Conservation (phyloP, 2,113 vertebrate genomes). For the Fulica atra region DNA sequence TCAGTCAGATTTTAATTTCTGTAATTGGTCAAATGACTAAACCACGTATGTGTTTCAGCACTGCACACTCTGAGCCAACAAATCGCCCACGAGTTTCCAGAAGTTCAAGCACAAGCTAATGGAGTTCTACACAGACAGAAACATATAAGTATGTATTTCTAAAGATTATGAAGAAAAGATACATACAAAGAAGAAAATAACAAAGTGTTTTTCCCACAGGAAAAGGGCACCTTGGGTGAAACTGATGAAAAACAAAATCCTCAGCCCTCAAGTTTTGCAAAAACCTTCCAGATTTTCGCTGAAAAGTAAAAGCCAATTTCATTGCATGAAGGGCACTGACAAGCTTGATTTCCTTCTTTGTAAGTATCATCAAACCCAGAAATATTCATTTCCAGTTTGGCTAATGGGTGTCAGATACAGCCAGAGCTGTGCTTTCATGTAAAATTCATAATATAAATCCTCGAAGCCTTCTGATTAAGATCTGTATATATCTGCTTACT, state of each 20-base stretch:
- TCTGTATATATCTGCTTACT: neutral
- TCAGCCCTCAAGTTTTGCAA: neutral
- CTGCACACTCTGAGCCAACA: neutral
- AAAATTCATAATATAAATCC: constrained; percentile 16
- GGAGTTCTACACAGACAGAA: neutral
- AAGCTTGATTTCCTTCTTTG: neutral
- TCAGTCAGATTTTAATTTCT: neutral
- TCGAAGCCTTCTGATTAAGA: constrained; percentile 7
- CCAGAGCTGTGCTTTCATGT: constrained; percentile 11
- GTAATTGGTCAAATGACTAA: neutral
- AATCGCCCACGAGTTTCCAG: neutral
- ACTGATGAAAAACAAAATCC: neutral
- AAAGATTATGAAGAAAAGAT: neutral
- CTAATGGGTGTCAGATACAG: neutral
- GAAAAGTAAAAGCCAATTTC: constrained; percentile 4
- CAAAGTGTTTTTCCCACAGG: fast-evolving
- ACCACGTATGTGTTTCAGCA: neutral
- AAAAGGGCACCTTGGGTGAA: neutral
- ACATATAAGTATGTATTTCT: neutral
- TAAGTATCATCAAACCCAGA: neutral
- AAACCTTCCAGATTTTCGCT: constrained; percentile 10
- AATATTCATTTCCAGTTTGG: neutral
- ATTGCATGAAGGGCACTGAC: neutral
- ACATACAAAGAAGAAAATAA: neutral
- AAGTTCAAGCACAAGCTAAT: neutral